Percentiles rank a stretch among this genome's conserved stretches.
Evolutionary conservation across 2,888 invertebrate genomes (phyloP).

Genomic region (Omphaloscelis lunosa): DNA sequence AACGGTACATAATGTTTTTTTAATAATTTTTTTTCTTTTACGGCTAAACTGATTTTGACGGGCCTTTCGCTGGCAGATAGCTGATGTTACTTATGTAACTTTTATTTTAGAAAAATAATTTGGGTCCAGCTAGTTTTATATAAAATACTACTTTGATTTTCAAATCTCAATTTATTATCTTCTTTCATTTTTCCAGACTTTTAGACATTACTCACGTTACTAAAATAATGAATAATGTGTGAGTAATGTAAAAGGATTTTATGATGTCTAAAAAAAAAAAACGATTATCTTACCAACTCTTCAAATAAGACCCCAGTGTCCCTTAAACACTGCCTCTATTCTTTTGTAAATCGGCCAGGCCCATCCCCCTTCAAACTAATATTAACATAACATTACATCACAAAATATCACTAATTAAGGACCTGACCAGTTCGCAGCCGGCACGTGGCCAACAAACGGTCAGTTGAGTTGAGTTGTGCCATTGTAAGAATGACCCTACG

Average conservation of each 20-base stretch:
- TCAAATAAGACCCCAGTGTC: not conserved
- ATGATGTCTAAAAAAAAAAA: not conserved
- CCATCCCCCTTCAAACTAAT: not conserved
- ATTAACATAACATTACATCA: slow-evolving; percentile 25
- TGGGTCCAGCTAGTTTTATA: too few relatives aligned
- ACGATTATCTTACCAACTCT: not conserved
- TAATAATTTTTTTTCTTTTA: too few relatives aligned
- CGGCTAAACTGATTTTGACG: too few relatives aligned
- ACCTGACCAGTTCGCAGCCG: not conserved
- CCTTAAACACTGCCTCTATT: not conserved
- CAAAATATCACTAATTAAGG: slow-evolving; percentile 12
- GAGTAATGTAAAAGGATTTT: not conserved
- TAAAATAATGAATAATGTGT: too few relatives aligned
- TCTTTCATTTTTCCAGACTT: not conserved
- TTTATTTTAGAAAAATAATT: too few relatives aligned
- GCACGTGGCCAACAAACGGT: slow-evolving; percentile 29
- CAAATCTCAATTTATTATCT: not conserved
- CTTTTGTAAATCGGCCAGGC: not conserved
- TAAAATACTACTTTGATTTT: not conserved
- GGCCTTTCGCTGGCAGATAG: too few relatives aligned
- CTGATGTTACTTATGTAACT: too few relatives aligned
- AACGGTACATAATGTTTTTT: too few relatives aligned
- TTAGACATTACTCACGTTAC: too few relatives aligned
- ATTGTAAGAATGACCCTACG: slow-evolving; percentile 27
- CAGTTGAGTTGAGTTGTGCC: not conserved